Percentiles rank a stretch among this genome's conserved stretches.
Conservation (phyloP, 2,888 invertebrate genomes). For the Toxonevra muliebris region DNA sequence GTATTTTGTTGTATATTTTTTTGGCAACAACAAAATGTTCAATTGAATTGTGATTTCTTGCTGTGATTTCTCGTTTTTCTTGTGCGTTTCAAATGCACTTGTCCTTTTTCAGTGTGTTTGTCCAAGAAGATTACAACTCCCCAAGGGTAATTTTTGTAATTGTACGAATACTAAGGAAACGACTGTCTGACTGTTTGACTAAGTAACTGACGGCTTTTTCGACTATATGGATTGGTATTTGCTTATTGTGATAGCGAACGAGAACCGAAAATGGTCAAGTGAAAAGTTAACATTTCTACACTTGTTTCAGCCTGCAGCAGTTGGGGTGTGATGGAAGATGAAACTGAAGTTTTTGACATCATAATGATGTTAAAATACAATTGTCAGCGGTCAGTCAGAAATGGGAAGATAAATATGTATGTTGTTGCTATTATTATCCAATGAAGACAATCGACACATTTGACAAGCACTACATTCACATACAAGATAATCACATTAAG, state of each 20-base stretch:
- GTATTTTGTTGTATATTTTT: background rate
- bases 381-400: background rate
- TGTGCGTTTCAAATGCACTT: background rate
- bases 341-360: conserved; percentile 2
- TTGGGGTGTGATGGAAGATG: background rate
- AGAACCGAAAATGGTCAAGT: conserved; percentile 57
- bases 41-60: conserved; percentile 49
- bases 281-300: conserved; percentile 51
- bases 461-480: conserved; percentile 46
- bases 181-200: background rate
- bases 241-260: conserved; percentile 29
- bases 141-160: conserved; percentile 35
- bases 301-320: conserved; percentile 38
- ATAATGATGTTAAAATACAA: conserved; percentile 4
- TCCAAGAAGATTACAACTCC: conserved; percentile 26
- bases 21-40: conserved; percentile 34
- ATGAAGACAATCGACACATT: conserved; percentile 16
- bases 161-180: background rate
- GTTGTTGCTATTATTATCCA: conserved; percentile 6
- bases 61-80: background rate
- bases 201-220: background rate
- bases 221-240: background rate
- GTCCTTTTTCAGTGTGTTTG: background rate
- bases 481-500: conserved; percentile 63
- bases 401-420: background rate